A percentile compares a stretch with the other conserved stretches of the same genome.
Conservation (phyloP, 2,888 invertebrate species). For the Drosophila mettleri region DNA sequence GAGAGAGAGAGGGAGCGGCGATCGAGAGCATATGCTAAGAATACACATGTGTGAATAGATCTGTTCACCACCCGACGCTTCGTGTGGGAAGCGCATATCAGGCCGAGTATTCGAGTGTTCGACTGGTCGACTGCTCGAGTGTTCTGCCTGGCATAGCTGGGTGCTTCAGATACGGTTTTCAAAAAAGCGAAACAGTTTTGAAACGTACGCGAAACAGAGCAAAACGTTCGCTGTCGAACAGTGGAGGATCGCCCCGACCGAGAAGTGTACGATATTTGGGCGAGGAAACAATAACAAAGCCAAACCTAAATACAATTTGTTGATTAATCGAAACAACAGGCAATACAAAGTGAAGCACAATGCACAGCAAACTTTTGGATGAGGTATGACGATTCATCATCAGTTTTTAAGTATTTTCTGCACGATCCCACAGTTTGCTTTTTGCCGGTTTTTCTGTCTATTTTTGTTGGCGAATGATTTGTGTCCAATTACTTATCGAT, state of each 20-base stretch:
- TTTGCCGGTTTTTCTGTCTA: constrained; percentile 39
- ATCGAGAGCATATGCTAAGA: constrained; percentile 54
- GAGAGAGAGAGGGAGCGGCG: constrained; percentile 20
- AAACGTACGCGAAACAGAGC: constrained; percentile 74
- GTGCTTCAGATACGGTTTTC: constrained; percentile 58
- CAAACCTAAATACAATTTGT: constrained; percentile 35
- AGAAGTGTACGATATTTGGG: constrained; percentile 26
- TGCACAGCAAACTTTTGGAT: constrained; percentile 82
- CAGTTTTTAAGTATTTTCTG: constrained; percentile 9
- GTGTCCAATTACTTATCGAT: constrained; percentile 43
- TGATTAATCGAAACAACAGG: constrained; percentile 42
- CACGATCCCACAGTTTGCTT: neutral
- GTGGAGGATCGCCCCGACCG: constrained; percentile 26
- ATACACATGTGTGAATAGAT: constrained; percentile 47
- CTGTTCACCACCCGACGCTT: constrained; percentile 21
- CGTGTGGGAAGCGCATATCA: constrained; percentile 31
- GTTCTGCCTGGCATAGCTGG: constrained; percentile 27
- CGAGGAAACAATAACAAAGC: constrained; percentile 6
- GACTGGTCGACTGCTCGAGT: constrained; percentile 15
- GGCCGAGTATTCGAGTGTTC: neutral
- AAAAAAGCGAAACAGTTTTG: constrained; percentile 74
- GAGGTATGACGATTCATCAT: constrained; percentile 70
- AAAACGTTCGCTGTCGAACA: constrained; percentile 47
- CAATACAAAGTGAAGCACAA: constrained; percentile 52
- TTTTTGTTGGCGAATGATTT: constrained; percentile 54